Evolutionary conservation across 2,113 vertebrate genomes (phyloP).

Genomic region (Elephantulus edwardii): DNA sequence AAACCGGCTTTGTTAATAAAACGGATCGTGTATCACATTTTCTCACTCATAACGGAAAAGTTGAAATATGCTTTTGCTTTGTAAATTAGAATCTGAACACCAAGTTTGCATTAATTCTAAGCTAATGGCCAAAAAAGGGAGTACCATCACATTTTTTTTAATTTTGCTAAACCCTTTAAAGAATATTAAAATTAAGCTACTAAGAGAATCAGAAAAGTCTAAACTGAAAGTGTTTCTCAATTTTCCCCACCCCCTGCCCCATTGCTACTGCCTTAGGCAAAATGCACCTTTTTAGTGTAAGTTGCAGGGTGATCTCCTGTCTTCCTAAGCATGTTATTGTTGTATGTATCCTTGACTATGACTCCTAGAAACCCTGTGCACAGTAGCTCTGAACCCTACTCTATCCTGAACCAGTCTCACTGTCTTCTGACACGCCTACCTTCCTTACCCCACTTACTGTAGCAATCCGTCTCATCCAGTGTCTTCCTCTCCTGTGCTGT

Average conservation of each 20-base stretch:
- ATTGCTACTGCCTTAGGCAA: not conserved
- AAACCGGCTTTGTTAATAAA: conserved; percentile 58
- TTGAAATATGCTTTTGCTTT: conserved; percentile 45
- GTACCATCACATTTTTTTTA: not conserved
- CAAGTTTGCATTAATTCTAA: conserved; percentile 47
- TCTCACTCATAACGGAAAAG: conserved; percentile 2
- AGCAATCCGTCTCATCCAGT: too few relatives aligned
- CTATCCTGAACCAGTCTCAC: too few relatives aligned
- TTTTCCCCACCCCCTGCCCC: too few relatives aligned
- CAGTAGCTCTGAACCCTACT: too few relatives aligned
- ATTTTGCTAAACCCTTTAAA: conserved; percentile 2
- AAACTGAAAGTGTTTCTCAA: not conserved
- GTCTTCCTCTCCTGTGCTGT: too few relatives aligned
- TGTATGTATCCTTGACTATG: too few relatives aligned
- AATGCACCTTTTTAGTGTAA: not conserved
- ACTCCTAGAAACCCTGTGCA: too few relatives aligned
- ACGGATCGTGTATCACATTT: conserved; percentile 48
- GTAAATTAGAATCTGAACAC: conserved; percentile 34
- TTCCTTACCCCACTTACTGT: too few relatives aligned
- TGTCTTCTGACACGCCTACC: too few relatives aligned
- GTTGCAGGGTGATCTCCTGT: not conserved
- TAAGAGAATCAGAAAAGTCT: conserved; percentile 1
- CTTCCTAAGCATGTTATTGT: not conserved
- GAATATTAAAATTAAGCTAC: not conserved
- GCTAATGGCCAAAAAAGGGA: not conserved